Percentiles rank a stretch among this genome's conserved stretches.
Conservation (phyloP, 2,797 vertebrate genomes). For the Propithecus perrieri region DNA sequence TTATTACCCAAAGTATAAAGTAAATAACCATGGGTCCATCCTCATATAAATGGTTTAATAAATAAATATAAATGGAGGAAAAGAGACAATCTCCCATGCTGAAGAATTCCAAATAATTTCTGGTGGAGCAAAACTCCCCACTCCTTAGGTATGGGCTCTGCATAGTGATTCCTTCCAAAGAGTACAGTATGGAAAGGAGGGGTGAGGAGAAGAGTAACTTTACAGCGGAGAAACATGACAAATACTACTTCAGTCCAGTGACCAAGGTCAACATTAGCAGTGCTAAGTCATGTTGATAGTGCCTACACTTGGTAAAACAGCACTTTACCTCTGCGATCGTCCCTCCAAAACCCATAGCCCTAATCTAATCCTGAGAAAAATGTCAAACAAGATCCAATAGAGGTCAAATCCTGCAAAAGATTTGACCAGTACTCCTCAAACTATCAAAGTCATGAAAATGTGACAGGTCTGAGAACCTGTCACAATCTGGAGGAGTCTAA, state of each 20-base stretch:
- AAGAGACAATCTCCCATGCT: neutral
- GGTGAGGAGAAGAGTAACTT: neutral
- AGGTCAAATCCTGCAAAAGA: neutral
- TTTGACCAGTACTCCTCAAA: neutral
- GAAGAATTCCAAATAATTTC: neutral
- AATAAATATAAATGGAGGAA: neutral
- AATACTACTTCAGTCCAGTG: neutral
- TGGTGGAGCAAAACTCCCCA: neutral
- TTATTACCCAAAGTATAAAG: neutral
- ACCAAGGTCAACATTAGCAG: neutral
- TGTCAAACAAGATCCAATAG: neutral
- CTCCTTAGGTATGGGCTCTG: neutral
- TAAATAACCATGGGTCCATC: neutral
- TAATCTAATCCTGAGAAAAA: neutral
- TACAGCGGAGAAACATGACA: neutral
- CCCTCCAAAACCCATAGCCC: neutral
- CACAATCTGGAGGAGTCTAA: neutral
- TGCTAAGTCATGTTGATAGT: too few species aligned
- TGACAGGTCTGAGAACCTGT: neutral
- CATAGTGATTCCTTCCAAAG: neutral
- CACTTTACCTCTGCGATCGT: neutral
- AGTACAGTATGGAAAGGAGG: neutral
- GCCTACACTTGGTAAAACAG: neutral
- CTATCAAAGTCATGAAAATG: neutral
- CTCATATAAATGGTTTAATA: neutral